phyloP scores from a whole-genome alignment of 2,797 vertebrate species.

The Poecile montanus region DNA sequence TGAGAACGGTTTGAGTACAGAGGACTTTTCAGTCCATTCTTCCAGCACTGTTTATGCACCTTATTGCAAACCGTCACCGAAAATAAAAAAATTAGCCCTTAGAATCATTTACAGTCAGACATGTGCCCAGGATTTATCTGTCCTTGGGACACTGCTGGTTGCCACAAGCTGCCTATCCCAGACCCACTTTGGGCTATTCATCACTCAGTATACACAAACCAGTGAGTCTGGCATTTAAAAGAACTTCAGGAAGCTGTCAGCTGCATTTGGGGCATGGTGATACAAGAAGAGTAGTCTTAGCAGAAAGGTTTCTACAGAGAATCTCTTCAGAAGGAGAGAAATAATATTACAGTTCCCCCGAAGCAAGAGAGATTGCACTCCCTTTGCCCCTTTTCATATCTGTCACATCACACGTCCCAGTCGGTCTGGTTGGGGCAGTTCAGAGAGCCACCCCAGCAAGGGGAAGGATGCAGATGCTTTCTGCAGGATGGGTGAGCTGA shows the following conservation, averaged over 20 bases:
- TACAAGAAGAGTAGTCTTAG: background rate
- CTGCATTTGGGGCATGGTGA: background rate
- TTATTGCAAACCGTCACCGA: background rate
- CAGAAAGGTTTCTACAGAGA: background rate
- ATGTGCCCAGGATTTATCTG: accelerated
- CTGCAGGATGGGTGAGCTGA: background rate
- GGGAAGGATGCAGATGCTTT: background rate
- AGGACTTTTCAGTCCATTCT: background rate
- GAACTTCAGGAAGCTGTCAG: background rate
- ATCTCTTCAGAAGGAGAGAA: background rate
- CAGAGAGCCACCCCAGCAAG: background rate
- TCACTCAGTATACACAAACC: background rate
- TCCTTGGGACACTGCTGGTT: background rate
- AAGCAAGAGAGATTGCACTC: background rate
- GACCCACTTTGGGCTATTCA: background rate
- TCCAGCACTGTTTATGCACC: background rate
- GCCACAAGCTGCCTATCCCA: background rate
- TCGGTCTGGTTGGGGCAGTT: background rate
- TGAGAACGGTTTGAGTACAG: background rate
- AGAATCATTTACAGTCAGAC: background rate
- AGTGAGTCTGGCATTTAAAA: background rate
- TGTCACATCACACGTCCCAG: background rate
- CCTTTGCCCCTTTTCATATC: background rate
- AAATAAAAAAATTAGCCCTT: background rate
- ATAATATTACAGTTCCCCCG: background rate